phyloP scores from a whole-genome alignment of 2,113 vertebrate genomes.

The Ammospiza caudacuta region DNA sequence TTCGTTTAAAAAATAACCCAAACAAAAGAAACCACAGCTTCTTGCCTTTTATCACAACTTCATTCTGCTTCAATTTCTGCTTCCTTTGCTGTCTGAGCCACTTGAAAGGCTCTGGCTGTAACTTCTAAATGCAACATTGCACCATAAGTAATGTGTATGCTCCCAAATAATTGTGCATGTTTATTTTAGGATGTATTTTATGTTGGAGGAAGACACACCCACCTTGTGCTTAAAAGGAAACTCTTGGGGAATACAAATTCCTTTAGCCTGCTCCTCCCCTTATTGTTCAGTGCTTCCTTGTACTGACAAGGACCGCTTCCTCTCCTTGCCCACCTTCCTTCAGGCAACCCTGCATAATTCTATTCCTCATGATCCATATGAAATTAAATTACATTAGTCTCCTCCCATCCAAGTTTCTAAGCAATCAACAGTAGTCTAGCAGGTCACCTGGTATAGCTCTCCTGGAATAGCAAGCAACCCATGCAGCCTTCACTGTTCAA shows the following conservation, averaged over 20 bases:
- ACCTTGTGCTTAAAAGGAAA: conserved; percentile 59
- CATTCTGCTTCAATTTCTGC: conserved; percentile 6
- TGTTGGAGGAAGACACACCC: conserved; percentile 51
- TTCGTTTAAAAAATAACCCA: conserved; percentile 6
- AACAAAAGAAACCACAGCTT: background rate
- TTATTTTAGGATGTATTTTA: conserved; percentile 61
- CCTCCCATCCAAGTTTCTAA: background rate
- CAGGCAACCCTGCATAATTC: background rate
- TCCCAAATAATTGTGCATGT: conserved; percentile 40
- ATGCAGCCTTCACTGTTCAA: background rate
- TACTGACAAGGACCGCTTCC: conserved; percentile 61
- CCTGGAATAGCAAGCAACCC: background rate
- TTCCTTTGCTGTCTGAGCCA: background rate
- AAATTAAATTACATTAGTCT: background rate
- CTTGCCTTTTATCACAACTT: background rate
- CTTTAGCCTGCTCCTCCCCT: conserved; percentile 66
- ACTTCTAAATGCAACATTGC: background rate
- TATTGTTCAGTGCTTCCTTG: conserved; percentile 70
- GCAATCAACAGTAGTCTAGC: background rate
- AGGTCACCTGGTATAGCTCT: background rate
- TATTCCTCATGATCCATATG: background rate
- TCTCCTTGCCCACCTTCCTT: conserved; percentile 57
- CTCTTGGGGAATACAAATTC: conserved; percentile 60
- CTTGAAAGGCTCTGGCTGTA: background rate
- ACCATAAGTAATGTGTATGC: conserved; percentile 17